Conservation (phyloP, 2,113 vertebrate genomes). For the Otolemur garnettii region DNA sequence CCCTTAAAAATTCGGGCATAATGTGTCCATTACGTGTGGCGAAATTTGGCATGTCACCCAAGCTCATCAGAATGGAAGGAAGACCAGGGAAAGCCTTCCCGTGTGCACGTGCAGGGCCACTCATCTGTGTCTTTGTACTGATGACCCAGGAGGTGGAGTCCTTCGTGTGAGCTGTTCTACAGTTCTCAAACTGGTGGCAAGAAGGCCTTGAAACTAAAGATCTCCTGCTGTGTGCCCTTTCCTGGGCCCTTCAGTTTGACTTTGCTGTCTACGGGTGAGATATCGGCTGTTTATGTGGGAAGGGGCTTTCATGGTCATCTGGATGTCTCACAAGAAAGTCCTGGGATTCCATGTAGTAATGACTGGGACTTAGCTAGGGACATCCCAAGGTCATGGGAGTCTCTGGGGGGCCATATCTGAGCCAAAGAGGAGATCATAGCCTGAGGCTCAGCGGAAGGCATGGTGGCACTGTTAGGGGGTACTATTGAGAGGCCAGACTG, state of each 20-base stretch:
- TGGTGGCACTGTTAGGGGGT: not conserved
- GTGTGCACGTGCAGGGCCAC: conserved; percentile 58
- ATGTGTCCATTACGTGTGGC: too few relatives aligned
- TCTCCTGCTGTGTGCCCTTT: not conserved
- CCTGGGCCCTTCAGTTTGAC: not conserved
- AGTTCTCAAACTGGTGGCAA: conserved; percentile 27
- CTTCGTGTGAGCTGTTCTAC: conserved; percentile 77
- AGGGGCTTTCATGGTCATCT: conserved; percentile 2
- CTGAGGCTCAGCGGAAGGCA: conserved; percentile 29
- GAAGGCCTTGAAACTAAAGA: not conserved
- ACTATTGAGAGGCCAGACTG: not conserved
- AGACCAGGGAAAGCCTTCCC: conserved; percentile 64
- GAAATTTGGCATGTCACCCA: conserved; percentile 26
- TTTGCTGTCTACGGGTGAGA: not conserved
- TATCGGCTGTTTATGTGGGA: not conserved
- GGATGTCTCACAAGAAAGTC: not conserved
- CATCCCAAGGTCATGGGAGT: not conserved
- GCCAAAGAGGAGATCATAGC: not conserved
- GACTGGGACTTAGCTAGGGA: not conserved
- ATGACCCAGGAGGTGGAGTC: conserved; percentile 73
- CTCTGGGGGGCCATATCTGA: not conserved
- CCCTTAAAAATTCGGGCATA: too few relatives aligned
- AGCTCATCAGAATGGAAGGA: conserved; percentile 80
- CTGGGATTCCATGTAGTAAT: conserved; percentile 36
- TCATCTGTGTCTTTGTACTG: conserved; percentile 77